These are phyloP conservation scores for Fistularia tabacaria DNA, from an alignment of 2,797 vertebrate species.

Conservation along the genomic window DNA sequence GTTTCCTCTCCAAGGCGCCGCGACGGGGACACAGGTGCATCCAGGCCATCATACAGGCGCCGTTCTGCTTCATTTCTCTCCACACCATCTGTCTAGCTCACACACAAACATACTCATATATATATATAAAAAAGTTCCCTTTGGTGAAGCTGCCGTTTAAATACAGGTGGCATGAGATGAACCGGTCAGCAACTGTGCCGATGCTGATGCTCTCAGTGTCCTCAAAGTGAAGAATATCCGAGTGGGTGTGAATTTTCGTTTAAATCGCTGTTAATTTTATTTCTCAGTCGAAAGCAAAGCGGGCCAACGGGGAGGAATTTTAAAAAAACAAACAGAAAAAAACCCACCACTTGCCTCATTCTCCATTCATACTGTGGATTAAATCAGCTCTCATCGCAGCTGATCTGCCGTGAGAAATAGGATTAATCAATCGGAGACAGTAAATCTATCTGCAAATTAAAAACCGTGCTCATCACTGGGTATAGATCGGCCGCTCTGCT, in stretches of 20 bases:
- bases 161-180: conserved; percentile 36
- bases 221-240: conserved; percentile 33
- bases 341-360: conserved; percentile 45
- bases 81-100: conserved; percentile 57
- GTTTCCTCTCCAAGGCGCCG: conserved; percentile 26
- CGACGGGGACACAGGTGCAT: conserved; percentile 68
- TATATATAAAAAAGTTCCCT: too few species aligned
- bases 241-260: conserved; percentile 57
- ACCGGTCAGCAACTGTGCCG: conserved; percentile 20
- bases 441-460: conserved; percentile 57
- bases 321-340: conserved; percentile 2
- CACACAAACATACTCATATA: conserved; percentile 14
- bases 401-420: conserved; percentile 70
- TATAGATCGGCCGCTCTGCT: conserved; percentile 25
- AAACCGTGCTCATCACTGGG: conserved; percentile 27
- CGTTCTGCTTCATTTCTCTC: conserved; percentile 14
- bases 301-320: conserved; percentile 15
- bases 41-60: conserved; percentile 14
- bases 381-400: conserved; percentile 57
- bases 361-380: conserved; percentile 50
- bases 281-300: conserved; percentile 42
- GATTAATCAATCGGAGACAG: conserved; percentile 66
- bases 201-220: conserved; percentile 44
- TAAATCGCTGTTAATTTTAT: conserved; percentile 35
- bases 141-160: conserved; percentile 4